Conservation (phyloP, 2,888 invertebrate species). For the Phania funesta region DNA sequence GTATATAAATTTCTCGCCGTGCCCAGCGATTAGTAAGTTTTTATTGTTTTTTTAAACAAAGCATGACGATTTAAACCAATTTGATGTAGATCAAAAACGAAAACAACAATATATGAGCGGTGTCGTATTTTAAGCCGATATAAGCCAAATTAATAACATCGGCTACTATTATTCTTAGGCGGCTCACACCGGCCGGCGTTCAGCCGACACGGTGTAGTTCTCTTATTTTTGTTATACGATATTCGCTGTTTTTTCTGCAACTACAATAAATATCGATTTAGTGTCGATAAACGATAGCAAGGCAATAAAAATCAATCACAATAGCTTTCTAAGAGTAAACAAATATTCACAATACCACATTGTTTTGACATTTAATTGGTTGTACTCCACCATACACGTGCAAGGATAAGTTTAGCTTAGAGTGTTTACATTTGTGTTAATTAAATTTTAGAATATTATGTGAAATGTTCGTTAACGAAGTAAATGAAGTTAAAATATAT, state of each 20-base stretch:
- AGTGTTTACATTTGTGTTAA: conserved; percentile 45
- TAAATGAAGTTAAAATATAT: conserved; percentile 98
- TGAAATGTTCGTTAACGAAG: conserved; percentile 94
- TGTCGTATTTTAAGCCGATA: too few species aligned
- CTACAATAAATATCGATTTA: conserved; percentile 17
- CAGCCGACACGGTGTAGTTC: too few species aligned
- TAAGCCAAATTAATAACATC: too few species aligned
- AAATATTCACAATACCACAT: conserved; percentile 37
- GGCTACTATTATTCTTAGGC: too few species aligned
- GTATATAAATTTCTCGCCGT: too few species aligned
- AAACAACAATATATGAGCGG: too few species aligned
- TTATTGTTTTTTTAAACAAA: too few species aligned
- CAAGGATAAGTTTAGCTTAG: not conserved
- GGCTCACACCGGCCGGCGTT: too few species aligned
- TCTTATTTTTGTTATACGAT: too few species aligned
- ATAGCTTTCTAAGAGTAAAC: not conserved
- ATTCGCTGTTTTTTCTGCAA: conserved; percentile 20
- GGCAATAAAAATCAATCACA: not conserved
- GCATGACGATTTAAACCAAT: too few species aligned
- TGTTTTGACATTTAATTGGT: conserved; percentile 29
- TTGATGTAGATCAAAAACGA: too few species aligned
- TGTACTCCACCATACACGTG: conserved; percentile 39
- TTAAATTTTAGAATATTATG: not conserved
- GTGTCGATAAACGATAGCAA: conserved; percentile 39
- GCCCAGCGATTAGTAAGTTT: too few species aligned